A percentile compares a stretch with the other conserved stretches of the same genome.
phyloP scores from a whole-genome alignment of 2,113 vertebrate species.

The Oreochromis spilurus region DNA sequence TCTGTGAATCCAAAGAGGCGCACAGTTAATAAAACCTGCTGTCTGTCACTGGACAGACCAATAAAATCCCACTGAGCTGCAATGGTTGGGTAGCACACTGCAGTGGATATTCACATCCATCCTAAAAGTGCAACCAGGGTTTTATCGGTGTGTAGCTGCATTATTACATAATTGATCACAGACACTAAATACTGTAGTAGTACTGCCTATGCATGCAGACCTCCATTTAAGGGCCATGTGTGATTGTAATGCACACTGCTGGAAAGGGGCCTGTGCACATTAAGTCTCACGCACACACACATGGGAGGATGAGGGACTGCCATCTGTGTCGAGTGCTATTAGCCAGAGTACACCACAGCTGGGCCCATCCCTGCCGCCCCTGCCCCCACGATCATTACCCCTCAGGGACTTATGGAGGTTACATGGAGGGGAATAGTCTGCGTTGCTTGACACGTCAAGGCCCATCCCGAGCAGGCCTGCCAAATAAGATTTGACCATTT shows the following conservation, averaged over 20 bases:
- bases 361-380: conserved; percentile 27
- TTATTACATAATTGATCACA: conserved; percentile 25
- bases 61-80: background rate
- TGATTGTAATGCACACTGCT: conserved; percentile 44
- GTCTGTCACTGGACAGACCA: background rate
- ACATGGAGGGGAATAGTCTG: conserved; percentile 12
- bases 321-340: conserved; percentile 57
- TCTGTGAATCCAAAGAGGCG: background rate
- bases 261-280: background rate
- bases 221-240: conserved; percentile 51
- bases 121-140: background rate
- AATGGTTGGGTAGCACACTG: background rate
- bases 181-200: background rate
- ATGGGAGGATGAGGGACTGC: conserved; percentile 4
- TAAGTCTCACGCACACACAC: background rate
- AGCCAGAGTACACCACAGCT: conserved; percentile 54
- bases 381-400: background rate
- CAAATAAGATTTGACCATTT: conserved; percentile 13
- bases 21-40: background rate
- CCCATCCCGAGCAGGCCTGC: background rate
- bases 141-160: background rate
- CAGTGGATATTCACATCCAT: background rate
- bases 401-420: conserved; percentile 12
- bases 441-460: conserved; percentile 30
- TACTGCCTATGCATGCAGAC: background rate